phyloP scores from a whole-genome alignment of 2,888 invertebrate genomes.

The Sphaeridia pumilis region DNA sequence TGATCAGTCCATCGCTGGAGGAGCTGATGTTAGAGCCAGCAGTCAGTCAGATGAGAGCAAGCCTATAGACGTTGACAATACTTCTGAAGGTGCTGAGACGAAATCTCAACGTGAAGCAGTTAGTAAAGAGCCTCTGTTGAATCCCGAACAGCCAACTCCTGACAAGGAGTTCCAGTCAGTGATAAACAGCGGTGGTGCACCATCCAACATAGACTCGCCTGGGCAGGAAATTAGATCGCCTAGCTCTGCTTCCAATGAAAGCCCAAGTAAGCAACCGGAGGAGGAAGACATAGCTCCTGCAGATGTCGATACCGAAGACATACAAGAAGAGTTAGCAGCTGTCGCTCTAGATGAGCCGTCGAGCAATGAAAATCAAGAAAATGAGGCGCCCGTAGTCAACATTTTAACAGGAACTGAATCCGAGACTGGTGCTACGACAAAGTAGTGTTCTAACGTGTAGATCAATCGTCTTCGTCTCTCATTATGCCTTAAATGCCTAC shows the following conservation, averaged over 20 bases:
- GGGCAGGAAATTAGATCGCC: not conserved
- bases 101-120: not conserved
- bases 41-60: slow-evolving; percentile 1
- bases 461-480: not conserved
- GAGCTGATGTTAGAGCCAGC: not conserved
- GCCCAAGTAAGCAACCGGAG: not conserved
- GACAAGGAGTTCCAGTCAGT: slow-evolving; percentile 34
- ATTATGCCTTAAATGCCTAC: too few species aligned
- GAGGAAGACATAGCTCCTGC: not conserved
- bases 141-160: slow-evolving; percentile 29
- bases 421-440: slow-evolving; percentile 10
- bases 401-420: slow-evolving; percentile 6
- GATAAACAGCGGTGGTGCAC: slow-evolving; percentile 20
- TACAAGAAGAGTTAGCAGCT: not conserved
- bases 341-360: not conserved
- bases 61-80: slow-evolving; percentile 1
- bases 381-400: slow-evolving; percentile 3
- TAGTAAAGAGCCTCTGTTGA: not conserved
- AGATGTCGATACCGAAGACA: not conserved
- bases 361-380: not conserved
- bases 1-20: slow-evolving; percentile 11
- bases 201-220: slow-evolving; percentile 10
- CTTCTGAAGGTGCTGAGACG: not conserved
- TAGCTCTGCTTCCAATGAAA: not conserved
- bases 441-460: too few species aligned